Evolutionary conservation across 2,797 vertebrate genomes (phyloP).

Genomic region (Ispidina lecontei): DNA sequence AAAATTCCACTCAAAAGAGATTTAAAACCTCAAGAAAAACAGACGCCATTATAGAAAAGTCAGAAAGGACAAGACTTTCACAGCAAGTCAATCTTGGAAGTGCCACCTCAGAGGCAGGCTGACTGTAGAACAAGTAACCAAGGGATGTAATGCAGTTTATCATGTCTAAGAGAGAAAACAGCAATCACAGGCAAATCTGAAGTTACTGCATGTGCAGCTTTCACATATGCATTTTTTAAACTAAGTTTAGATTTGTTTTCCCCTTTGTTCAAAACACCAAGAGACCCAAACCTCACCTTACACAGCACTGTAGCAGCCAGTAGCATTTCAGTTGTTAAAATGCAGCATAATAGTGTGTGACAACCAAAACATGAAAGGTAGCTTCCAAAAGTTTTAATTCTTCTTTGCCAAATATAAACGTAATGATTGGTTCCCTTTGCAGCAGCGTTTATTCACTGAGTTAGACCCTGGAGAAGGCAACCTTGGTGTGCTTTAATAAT

Average conservation of each 20-base stretch:
- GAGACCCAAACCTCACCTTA: not conserved
- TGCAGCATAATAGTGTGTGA: not conserved
- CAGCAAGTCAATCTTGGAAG: not conserved
- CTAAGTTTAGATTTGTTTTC: not conserved
- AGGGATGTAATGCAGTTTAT: not conserved
- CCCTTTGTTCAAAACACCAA: too few species aligned
- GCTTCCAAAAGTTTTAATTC: not conserved
- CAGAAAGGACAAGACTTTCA: not conserved
- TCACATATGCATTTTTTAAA: not conserved
- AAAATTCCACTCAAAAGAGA: not conserved
- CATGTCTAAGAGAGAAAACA: not conserved
- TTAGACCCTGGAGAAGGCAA: not conserved
- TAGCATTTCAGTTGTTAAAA: not conserved
- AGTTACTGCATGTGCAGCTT: not conserved
- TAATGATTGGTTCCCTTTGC: rapidly evolving
- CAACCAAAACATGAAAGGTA: not conserved
- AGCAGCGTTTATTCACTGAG: not conserved
- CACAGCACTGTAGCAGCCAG: not conserved
- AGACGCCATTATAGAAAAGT: not conserved
- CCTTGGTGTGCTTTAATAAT: not conserved
- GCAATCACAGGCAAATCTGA: not conserved
- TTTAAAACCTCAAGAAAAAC: not conserved
- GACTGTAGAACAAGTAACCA: not conserved
- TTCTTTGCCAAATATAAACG: not conserved
- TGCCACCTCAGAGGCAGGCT: not conserved